Evolutionary conservation across 2,113 vertebrate species (phyloP).

Genomic region (Osmerus eperlanus): DNA sequence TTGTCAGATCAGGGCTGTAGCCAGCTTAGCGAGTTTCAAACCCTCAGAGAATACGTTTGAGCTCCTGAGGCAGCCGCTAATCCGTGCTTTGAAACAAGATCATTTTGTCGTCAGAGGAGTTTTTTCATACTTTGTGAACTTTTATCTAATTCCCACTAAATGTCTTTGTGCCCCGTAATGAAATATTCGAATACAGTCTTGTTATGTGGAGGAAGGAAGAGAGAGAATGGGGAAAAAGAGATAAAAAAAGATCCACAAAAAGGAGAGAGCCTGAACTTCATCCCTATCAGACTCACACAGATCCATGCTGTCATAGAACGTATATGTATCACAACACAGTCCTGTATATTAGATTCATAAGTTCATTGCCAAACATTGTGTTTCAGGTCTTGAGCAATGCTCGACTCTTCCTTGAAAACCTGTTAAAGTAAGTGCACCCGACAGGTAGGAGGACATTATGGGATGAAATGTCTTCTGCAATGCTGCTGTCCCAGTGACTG

Average conservation of each 20-base stretch:
- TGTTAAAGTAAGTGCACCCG: conserved; percentile 79
- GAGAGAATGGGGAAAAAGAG: conserved; percentile 1
- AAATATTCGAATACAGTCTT: conserved; percentile 43
- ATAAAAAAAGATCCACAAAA: background rate
- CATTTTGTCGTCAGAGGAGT: conserved; percentile 48
- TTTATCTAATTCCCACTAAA: conserved; percentile 31
- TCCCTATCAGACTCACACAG: no score
- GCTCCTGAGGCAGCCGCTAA: conserved; percentile 39
- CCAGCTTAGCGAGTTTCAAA: conserved; percentile 31
- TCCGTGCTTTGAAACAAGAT: conserved; percentile 56
- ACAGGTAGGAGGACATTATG: background rate
- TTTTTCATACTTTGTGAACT: conserved; percentile 42
- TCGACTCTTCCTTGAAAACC: conserved; percentile 88
- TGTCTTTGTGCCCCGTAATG: conserved; percentile 53
- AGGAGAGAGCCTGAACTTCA: background rate
- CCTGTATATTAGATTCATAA: background rate
- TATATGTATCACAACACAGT: background rate
- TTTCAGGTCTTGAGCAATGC: conserved; percentile 86
- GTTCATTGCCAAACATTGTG: conserved; percentile 21
- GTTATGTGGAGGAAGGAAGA: conserved; percentile 19
- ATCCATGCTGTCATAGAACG: no score
- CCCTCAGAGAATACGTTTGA: conserved; percentile 29
- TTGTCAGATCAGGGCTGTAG: conserved; percentile 23
- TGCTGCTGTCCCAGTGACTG: background rate
- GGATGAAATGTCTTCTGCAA: background rate